Percentiles rank a stretch among this genome's conserved stretches.
Conservation (phyloP, 2,113 vertebrate species). For the Nothoprocta perdicaria region DNA sequence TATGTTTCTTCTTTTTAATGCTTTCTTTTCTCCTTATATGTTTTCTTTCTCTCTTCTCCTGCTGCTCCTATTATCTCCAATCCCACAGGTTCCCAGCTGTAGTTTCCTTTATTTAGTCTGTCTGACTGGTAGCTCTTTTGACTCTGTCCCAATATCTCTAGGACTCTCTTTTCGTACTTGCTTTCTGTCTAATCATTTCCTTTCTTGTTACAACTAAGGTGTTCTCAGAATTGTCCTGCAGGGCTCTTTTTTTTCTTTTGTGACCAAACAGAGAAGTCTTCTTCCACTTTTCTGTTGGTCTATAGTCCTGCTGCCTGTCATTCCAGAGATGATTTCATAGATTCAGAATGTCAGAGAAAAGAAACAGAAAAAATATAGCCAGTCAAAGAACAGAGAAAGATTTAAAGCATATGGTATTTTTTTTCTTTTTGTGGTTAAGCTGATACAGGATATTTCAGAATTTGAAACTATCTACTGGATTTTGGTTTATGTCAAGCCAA, state of each 20-base stretch:
- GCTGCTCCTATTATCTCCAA: slow-evolving; percentile 70
- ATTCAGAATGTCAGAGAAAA: slow-evolving; percentile 5
- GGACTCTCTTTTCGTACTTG: slow-evolving; percentile 43
- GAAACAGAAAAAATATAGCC: background rate
- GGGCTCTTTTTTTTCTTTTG: slow-evolving; percentile 24
- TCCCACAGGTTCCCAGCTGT: slow-evolving; percentile 65
- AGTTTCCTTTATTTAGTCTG: slow-evolving; percentile 70
- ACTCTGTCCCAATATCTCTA: slow-evolving; percentile 33
- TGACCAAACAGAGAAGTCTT: slow-evolving; percentile 39
- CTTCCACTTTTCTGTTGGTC: slow-evolving; percentile 29
- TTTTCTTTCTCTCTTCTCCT: slow-evolving; percentile 63
- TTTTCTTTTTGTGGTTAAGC: background rate
- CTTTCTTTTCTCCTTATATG: slow-evolving; percentile 19
- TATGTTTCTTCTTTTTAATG: slow-evolving; percentile 66
- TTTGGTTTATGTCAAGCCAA: background rate
- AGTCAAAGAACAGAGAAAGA: background rate
- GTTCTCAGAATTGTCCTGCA: slow-evolving; percentile 15
- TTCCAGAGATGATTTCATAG: slow-evolving; percentile 16
- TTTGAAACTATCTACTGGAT: background rate
- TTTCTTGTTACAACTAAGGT: slow-evolving; percentile 64
- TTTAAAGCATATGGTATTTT: background rate
- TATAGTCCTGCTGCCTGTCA: slow-evolving; percentile 33
- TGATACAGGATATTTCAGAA: background rate
- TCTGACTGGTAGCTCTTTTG: slow-evolving; percentile 63
- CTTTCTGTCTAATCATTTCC: slow-evolving; percentile 63